These are phyloP conservation scores for Hylyphantes graminicola DNA, from an alignment of 1,140 invertebrate genomes.

Conservation along the genomic window DNA sequence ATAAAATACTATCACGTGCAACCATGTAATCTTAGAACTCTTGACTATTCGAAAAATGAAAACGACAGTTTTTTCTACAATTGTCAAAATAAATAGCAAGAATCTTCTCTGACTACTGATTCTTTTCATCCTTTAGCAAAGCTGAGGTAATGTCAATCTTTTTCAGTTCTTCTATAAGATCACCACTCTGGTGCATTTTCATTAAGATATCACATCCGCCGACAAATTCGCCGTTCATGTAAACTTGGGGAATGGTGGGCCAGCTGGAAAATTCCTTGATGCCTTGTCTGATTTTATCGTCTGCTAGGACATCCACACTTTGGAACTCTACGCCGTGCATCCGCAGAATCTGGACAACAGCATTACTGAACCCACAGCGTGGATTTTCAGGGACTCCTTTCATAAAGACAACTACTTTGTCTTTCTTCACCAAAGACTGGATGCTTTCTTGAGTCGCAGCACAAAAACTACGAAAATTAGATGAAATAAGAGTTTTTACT, in stretches of 20 bases:
- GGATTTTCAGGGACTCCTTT: conserved; percentile 90
- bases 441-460: neutral
- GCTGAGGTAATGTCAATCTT: conserved; percentile 91
- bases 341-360: conserved; percentile 89
- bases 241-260: conserved; percentile 97
- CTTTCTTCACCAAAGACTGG: conserved; percentile 65
- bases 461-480: neutral
- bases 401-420: conserved; percentile 88
- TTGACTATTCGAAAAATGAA: no score
- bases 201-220: conserved; percentile 97
- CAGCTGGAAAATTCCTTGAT: conserved; percentile 96
- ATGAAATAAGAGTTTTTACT: neutral
- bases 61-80: no score
- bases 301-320: conserved; percentile 87
- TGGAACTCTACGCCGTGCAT: conserved; percentile 94
- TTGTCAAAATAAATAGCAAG: no score
- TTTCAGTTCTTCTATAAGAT: conserved; percentile 91
- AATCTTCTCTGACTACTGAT: neutral
- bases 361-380: conserved; percentile 96
- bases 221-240: conserved; percentile 95
- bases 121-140: conserved; percentile 71
- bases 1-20: no score
- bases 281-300: conserved; percentile 90
- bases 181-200: conserved; percentile 97
- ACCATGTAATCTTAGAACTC: no score